Evolutionary conservation across 23 tunicate species (phyloP).

Genomic region (Styela plicata): DNA sequence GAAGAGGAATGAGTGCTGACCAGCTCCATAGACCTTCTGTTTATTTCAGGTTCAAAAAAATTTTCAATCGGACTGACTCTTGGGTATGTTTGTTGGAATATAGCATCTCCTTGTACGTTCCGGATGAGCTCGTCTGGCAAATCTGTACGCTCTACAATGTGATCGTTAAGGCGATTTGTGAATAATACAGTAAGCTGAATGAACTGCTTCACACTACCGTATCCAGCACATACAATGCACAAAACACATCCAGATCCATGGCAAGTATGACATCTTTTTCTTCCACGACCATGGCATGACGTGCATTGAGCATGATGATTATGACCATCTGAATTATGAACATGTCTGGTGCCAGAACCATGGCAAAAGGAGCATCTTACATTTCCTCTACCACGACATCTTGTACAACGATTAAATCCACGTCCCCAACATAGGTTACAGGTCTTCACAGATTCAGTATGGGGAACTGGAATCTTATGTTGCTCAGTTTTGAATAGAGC

Average conservation of each 20-base stretch:
- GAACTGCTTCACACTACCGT: slow-evolving; percentile 62
- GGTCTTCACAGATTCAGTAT: slow-evolving; percentile 58
- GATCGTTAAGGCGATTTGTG: slow-evolving; percentile 54
- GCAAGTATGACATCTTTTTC: slow-evolving; percentile 72
- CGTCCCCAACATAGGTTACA: slow-evolving; percentile 63
- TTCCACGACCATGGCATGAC: slow-evolving; percentile 56
- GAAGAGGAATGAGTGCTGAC: slow-evolving; percentile 54
- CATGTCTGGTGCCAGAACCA: slow-evolving; percentile 44
- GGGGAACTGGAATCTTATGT: slow-evolving; percentile 70
- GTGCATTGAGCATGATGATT: slow-evolving; percentile 17
- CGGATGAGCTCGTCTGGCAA: slow-evolving; percentile 80
- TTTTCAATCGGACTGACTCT: slow-evolving; percentile 42
- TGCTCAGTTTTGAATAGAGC: slow-evolving; percentile 51
- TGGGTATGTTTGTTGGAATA: slow-evolving; percentile 59
- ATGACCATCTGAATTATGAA: slow-evolving; percentile 24
- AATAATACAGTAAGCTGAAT: slow-evolving; percentile 77
- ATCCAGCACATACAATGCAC: slow-evolving; percentile 63
- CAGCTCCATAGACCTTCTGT: slow-evolving; percentile 40
- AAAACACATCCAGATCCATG: slow-evolving; percentile 64
- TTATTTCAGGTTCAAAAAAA: slow-evolving; percentile 56
- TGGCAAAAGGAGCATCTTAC: slow-evolving; percentile 59
- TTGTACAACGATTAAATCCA: slow-evolving; percentile 77
- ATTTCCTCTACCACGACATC: slow-evolving; percentile 60
- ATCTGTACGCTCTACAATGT: slow-evolving; percentile 73
- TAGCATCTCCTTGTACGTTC: slow-evolving; percentile 65